Conservation (phyloP, 2,113 vertebrate species). For the Andinoacara biseriatus region DNA sequence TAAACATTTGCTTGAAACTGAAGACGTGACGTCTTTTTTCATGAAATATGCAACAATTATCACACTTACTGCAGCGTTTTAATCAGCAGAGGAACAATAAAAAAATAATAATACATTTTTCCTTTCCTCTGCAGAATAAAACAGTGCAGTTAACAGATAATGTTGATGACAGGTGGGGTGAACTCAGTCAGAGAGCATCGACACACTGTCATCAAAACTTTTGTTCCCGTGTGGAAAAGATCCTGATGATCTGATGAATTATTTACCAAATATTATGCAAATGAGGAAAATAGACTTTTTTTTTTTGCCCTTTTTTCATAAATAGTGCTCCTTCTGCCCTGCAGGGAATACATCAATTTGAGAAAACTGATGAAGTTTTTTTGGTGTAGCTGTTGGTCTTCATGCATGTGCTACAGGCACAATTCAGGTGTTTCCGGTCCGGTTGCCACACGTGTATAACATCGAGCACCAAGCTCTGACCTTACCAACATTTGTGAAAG, state of each 20-base stretch:
- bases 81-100: accelerated
- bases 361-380: not conserved
- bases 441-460: not conserved
- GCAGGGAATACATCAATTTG: slow-evolving; percentile 3
- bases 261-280: slow-evolving; percentile 63
- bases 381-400: not conserved
- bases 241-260: slow-evolving; percentile 54
- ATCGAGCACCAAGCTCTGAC: not conserved
- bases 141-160: not conserved
- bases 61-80: not conserved
- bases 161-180: slow-evolving; percentile 7
- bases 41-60: not conserved
- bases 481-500: not conserved
- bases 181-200: not conserved
- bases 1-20: not conserved
- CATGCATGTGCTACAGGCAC: accelerated
- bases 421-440: not conserved
- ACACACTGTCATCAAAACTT: slow-evolving; percentile 42
- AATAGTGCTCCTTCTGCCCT: slow-evolving; percentile 1
- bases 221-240: slow-evolving; percentile 13
- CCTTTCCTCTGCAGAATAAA: not conserved
- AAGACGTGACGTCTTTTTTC: not conserved
- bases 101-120: not conserved
- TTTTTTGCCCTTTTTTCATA: not conserved
- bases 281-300: slow-evolving; percentile 21